Percentiles rank a stretch among this genome's conserved stretches.
Conservation (phyloP, 2,888 invertebrate species). For the Diplolepis rosae region DNA sequence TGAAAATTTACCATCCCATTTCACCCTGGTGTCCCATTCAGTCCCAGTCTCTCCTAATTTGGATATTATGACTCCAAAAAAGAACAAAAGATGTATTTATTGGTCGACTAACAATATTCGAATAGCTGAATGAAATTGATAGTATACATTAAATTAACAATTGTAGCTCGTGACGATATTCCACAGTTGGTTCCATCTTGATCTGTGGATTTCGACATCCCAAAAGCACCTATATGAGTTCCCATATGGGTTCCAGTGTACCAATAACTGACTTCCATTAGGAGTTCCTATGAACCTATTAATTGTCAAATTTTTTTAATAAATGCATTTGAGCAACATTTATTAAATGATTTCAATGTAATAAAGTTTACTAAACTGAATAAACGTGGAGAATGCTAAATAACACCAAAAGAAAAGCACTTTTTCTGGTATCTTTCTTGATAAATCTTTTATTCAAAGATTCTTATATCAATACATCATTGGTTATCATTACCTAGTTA, state of each 20-base stretch:
- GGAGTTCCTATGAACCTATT: background rate
- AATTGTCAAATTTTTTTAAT: background rate
- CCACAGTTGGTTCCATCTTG: background rate
- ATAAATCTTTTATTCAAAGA: slow-evolving; percentile 16
- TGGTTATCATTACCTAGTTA: background rate
- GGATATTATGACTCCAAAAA: no score
- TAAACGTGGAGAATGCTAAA: background rate
- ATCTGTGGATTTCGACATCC: background rate
- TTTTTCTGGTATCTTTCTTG: background rate
- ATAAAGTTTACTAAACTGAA: background rate
- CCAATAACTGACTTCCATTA: background rate
- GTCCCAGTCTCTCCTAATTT: no score
- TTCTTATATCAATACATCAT: background rate
- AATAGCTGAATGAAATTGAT: no score
- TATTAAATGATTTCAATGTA: background rate
- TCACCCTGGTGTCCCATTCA: no score
- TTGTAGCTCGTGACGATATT: background rate
- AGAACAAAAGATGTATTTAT: no score
- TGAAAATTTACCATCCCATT: no score
- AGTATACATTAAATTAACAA: no score
- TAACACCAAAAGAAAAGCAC: slow-evolving; percentile 2
- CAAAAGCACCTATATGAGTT: background rate
- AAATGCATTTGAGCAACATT: background rate
- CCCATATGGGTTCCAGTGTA: background rate
- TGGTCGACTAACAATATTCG: no score